Percentiles rank a stretch among this genome's conserved stretches.
Evolutionary conservation across 2,113 vertebrate species (phyloP).

Genomic region (Cochlearius cochlearius): DNA sequence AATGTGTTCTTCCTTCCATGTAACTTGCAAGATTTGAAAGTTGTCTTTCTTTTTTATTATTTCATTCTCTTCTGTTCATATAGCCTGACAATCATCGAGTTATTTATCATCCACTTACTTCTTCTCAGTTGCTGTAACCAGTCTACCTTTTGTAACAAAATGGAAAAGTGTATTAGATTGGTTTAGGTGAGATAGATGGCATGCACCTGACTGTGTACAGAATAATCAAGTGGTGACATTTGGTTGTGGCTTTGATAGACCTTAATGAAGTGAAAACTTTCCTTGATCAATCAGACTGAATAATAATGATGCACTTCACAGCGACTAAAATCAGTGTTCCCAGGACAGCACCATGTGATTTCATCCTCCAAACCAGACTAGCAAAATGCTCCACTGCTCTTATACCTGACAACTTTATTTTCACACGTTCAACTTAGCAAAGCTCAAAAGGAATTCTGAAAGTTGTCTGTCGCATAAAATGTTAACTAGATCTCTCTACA

Average conservation of each 20-base stretch:
- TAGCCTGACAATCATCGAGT: neutral
- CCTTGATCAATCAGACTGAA: conserved; percentile 61
- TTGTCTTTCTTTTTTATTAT: neutral
- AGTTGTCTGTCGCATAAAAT: conserved; percentile 44
- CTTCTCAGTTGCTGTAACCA: neutral
- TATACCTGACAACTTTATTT: conserved; percentile 51
- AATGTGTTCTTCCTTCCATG: neutral
- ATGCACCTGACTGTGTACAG: neutral
- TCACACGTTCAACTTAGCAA: conserved; percentile 44
- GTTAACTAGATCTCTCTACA: conserved; percentile 39
- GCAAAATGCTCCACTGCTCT: conserved; percentile 9
- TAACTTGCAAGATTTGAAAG: neutral
- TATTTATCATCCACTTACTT: conserved; percentile 46
- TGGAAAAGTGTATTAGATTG: neutral
- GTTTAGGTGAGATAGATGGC: conserved; percentile 7
- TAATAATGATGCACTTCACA: conserved; percentile 40
- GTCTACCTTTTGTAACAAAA: conserved; percentile 20
- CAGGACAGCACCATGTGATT: neutral
- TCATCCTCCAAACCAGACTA: conserved; percentile 23
- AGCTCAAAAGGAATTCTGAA: conserved; percentile 60
- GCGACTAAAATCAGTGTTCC: conserved; percentile 31
- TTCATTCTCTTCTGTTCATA: conserved; percentile 12
- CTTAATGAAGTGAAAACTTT: conserved; percentile 50
- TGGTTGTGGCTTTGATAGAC: conserved; percentile 19
- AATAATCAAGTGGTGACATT: neutral